Percentiles rank a stretch among this genome's conserved stretches.
Conservation (phyloP, 2,113 vertebrate species). For the Tricholaema leucomelas region DNA sequence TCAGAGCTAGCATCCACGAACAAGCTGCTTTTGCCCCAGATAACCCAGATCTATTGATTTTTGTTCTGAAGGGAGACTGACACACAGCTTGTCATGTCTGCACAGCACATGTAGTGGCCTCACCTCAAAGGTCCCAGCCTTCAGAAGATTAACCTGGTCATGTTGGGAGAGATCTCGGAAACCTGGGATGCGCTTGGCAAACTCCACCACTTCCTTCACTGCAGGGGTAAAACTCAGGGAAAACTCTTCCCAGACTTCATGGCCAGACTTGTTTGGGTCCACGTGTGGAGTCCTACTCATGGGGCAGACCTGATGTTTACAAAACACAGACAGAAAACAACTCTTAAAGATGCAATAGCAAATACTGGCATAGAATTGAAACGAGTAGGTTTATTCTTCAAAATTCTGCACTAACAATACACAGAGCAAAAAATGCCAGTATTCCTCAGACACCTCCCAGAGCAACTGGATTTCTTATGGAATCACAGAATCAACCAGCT, state of each 20-base stretch:
- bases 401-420: background rate
- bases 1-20: background rate
- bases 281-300: constrained; percentile 92
- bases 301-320: constrained; percentile 86
- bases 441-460: background rate
- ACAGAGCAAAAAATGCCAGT: fast-evolving
- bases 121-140: constrained; percentile 98
- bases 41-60: background rate
- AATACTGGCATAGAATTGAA: background rate
- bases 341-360: background rate
- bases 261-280: constrained; percentile 89
- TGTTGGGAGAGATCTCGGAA: constrained; percentile 93
- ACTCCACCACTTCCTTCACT: constrained; percentile 96
- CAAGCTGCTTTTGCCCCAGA: background rate
- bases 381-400: background rate
- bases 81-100: background rate
- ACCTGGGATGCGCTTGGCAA: constrained; percentile 94
- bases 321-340: constrained; percentile 25
- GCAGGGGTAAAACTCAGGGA: constrained; percentile 96
- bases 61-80: background rate
- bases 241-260: constrained; percentile 98
- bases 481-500: too few species aligned
- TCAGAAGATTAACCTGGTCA: constrained; percentile 95
- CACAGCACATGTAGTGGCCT: constrained; percentile 8
- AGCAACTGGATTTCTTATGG: background rate